Percentiles rank a stretch among this genome's conserved stretches.
Conservation (phyloP, 2,113 vertebrate species). For the Phrynosoma platyrhinos region DNA sequence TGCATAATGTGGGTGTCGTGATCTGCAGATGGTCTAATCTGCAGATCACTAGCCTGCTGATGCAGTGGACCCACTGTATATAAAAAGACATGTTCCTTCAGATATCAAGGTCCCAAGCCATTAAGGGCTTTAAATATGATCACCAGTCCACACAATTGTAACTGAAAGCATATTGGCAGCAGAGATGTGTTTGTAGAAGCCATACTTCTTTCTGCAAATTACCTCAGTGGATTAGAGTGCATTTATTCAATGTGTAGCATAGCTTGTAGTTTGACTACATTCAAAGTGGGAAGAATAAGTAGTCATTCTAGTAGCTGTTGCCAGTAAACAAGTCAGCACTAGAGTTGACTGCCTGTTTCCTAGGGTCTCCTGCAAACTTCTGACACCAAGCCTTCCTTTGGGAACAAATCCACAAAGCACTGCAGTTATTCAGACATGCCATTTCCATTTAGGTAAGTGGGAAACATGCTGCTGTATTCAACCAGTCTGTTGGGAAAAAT, state of each 20-base stretch:
- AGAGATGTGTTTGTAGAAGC: neutral
- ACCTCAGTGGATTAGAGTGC: neutral
- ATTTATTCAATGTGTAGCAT: neutral
- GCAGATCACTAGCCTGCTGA: no score
- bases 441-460: slow-evolving; percentile 1
- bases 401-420: neutral
- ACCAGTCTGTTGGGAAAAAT: neutral
- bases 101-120: no score
- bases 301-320: neutral
- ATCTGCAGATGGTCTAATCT: no score
- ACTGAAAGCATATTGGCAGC: no score
- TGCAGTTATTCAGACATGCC: slow-evolving; percentile 10
- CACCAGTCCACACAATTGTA: no score
- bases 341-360: neutral
- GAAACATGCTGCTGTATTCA: neutral
- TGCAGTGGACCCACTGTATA: no score
- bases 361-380: neutral
- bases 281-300: slow-evolving; percentile 3
- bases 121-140: no score
- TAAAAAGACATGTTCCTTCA: no score
- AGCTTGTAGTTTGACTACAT: neutral
- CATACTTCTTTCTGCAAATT: neutral
- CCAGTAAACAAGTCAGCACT: neutral
- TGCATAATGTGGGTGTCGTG: no score
- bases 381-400: slow-evolving; percentile 11